phyloP scores from a whole-genome alignment of 2,888 invertebrate species.

The Alitta virens region DNA sequence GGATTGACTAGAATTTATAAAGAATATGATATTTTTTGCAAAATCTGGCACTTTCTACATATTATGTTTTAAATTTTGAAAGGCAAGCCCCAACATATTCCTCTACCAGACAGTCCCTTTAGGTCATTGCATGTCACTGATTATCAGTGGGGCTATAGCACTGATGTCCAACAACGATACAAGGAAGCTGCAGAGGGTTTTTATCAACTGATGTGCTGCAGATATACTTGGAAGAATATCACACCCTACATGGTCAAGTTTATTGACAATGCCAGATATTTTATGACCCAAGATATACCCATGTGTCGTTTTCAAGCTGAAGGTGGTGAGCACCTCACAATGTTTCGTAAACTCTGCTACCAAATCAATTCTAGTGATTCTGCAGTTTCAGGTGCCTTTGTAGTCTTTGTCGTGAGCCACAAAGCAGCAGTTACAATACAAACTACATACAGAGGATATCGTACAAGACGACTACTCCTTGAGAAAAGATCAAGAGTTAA shows the following conservation, averaged over 20 bases:
- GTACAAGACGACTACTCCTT: too few relatives aligned
- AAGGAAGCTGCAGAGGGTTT: background rate
- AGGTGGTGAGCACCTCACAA: background rate
- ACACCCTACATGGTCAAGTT: background rate
- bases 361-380: background rate
- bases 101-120: background rate
- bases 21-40: background rate
- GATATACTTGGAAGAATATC: background rate
- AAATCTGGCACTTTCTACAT: background rate
- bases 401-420: background rate
- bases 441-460: background rate
- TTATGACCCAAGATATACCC: background rate
- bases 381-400: background rate
- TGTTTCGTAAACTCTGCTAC: background rate
- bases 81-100: background rate
- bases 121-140: background rate
- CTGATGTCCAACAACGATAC: background rate
- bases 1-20: background rate
- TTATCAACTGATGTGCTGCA: background rate
- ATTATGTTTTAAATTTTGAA: background rate
- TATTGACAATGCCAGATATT: background rate
- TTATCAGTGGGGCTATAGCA: background rate
- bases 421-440: background rate
- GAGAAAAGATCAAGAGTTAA: too few relatives aligned
- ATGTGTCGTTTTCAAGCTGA: background rate